Base-by-base conservation (phyloP, 2,888 invertebrate genomes). In the Dynastes tityus region DNA sequence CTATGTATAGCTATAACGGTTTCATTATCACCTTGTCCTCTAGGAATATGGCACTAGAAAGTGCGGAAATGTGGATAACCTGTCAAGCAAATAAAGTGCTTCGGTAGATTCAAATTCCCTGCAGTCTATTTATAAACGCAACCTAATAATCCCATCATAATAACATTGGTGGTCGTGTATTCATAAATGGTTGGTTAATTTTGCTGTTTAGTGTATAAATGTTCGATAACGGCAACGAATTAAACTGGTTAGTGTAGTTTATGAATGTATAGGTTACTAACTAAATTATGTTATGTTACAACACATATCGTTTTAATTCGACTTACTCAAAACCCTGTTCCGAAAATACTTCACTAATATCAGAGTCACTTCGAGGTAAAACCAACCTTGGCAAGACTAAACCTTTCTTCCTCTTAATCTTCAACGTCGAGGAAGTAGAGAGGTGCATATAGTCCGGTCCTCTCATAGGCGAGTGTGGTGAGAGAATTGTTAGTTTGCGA, bases 401-500 rank as follows among this genome's bases (percentile, higher is more conserved):
- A 80, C 94, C 93, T 87, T 94, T 94, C 89, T 94, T 94, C 85
- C 94, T 90, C 79, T 94, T 90, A 76, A 90, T 88, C 79, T 89
- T 86, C 77, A 90, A 84, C 32, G 90, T 90, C 27, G 91, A 89
- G n/a, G 78, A 65, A 77, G 92, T 91, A 51, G 91, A 88, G 73
- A 92, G 90, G 89, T 92, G 92, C 83, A 92, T 91, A 82, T 94
- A 89, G 83, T 95, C 95, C 0, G 91, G 90, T 81, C 91, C 90
- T 79, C 94, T 93, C 85, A 94, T 91, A 0, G 96, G 96, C 85
- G 94, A 94, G 87, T 94, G 95, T 0, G 95, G 94, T 83, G 96
- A 96, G 79, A 96, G 89, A 79, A 96, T 96, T 58, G 95, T 95
- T 74, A 96, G 91, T 82, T 91, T 91, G 13, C 94, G 86, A 83